Percentiles rank a stretch among this genome's conserved stretches.
These are phyloP conservation scores for Pandion haliaetus DNA, from an alignment of 2,113 vertebrate species.

Conservation along the genomic window DNA sequence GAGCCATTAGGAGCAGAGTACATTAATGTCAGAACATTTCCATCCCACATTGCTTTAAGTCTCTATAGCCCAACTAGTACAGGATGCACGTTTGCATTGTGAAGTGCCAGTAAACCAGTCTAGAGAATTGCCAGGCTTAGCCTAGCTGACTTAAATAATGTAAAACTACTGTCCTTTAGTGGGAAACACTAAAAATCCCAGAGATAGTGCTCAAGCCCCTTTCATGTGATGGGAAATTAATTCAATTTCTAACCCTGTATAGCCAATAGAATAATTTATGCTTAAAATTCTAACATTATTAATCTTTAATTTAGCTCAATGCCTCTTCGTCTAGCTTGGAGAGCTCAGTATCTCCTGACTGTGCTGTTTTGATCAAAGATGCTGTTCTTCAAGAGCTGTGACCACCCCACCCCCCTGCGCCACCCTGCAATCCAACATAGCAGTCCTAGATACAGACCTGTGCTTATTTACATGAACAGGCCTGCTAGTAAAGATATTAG, in stretches of 20 bases:
- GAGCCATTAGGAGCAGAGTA: not conserved
- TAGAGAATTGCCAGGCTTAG: not conserved
- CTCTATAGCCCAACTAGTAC: not conserved
- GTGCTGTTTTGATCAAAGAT: not conserved
- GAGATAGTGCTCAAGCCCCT: not conserved
- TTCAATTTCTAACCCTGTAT: not conserved
- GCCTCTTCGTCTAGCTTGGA: not conserved
- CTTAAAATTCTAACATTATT: not conserved
- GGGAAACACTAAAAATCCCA: not conserved
- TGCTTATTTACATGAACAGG: not conserved
- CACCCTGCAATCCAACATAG: rapidly evolving
- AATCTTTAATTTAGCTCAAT: not conserved
- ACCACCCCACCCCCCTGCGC: no score
- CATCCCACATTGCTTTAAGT: not conserved
- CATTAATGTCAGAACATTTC: not conserved
- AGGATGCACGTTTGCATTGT: not conserved
- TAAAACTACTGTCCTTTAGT: not conserved
- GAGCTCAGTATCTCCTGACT: not conserved
- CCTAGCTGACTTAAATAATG: not conserved
- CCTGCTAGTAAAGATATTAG: not conserved
- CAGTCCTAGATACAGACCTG: not conserved
- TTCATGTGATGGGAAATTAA: not conserved
- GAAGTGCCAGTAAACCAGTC: not conserved
- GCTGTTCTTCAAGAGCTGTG: not conserved
- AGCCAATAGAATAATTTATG: not conserved